These are phyloP conservation scores for Zaprionus gabonicus DNA, from an alignment of 1,140 invertebrate species.

Conservation along the genomic window DNA sequence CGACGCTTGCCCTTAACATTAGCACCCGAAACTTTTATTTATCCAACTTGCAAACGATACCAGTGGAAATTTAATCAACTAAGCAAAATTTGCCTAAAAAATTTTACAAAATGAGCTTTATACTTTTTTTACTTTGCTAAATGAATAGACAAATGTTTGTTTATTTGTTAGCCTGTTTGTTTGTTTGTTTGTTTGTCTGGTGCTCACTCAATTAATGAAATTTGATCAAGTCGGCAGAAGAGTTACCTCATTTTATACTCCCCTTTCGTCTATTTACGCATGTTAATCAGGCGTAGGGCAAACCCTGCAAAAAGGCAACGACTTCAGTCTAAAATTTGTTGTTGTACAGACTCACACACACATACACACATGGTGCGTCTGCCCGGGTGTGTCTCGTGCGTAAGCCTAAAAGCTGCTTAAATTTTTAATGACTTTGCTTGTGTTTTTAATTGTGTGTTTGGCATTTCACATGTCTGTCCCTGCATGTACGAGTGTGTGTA, in stretches of 20 bases:
- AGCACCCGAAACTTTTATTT: neutral
- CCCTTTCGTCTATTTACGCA: conserved; percentile 45
- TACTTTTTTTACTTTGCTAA: neutral
- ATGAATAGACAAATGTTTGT: conserved; percentile 49
- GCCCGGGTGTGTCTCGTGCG: conserved; percentile 40
- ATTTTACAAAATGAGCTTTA: neutral
- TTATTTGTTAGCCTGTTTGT: conserved; percentile 11
- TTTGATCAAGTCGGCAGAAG: conserved; percentile 68
- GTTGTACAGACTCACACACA: conserved; percentile 9
- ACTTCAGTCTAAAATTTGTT: conserved; percentile 2
- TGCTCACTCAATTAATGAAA: conserved; percentile 73
- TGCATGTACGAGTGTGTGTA: neutral
- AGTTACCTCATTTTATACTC: conserved; percentile 2
- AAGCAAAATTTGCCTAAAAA: neutral
- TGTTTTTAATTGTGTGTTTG: conserved; percentile 76
- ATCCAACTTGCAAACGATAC: neutral
- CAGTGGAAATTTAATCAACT: conserved; percentile 20
- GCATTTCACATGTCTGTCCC: conserved; percentile 27
- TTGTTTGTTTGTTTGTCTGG: conserved; percentile 37
- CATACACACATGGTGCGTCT: conserved; percentile 20
- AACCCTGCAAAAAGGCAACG: conserved; percentile 49
- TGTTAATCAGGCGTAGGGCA: conserved; percentile 64
- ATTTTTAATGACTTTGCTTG: conserved; percentile 81
- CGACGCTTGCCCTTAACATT: neutral
- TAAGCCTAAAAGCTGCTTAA: conserved; percentile 81